These are phyloP conservation scores for Galaxea fascicularis DNA, from an alignment of 92 coral and sea anemone genomes.

Conservation along the genomic window DNA sequence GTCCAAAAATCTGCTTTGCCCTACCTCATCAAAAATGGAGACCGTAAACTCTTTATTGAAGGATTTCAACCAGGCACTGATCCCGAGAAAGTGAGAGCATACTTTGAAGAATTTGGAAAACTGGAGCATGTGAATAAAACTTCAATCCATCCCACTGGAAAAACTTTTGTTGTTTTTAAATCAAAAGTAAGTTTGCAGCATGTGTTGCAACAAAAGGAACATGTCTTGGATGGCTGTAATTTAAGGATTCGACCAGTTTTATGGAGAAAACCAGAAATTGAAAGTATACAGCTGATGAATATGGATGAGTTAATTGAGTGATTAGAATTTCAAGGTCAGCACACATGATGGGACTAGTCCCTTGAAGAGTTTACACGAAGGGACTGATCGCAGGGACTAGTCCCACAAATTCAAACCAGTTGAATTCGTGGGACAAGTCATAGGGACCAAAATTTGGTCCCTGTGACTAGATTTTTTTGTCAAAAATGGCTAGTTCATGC, in stretches of 20 bases:
- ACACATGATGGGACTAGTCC: no score
- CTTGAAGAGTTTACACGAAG: no score
- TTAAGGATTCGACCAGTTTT: conserved; percentile 24
- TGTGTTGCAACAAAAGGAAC: conserved; percentile 9
- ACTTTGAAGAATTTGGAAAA: conserved; percentile 52
- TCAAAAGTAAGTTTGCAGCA: conserved; percentile 21
- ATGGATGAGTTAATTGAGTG: background rate
- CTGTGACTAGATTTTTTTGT: no score
- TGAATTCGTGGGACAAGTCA: background rate
- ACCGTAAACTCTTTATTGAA: conserved; percentile 52
- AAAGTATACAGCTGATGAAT: background rate
- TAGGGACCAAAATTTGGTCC: no score
- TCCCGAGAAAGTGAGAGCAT: conserved; percentile 31
- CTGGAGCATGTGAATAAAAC: conserved; percentile 9
- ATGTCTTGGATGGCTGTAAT: conserved; percentile 31
- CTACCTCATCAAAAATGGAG: conserved; percentile 50
- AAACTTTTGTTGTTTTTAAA: conserved; percentile 20
- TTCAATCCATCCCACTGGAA: conserved; percentile 16
- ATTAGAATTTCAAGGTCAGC: background rate
- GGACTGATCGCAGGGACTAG: no score
- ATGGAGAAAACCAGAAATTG: conserved; percentile 8
- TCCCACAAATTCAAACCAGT: no score
- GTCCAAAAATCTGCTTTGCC: conserved; percentile 56
- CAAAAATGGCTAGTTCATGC: no score
- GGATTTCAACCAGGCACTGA: conserved; percentile 43